phyloP scores from a whole-genome alignment of 1,140 invertebrate species.

The Pararge aegeria region DNA sequence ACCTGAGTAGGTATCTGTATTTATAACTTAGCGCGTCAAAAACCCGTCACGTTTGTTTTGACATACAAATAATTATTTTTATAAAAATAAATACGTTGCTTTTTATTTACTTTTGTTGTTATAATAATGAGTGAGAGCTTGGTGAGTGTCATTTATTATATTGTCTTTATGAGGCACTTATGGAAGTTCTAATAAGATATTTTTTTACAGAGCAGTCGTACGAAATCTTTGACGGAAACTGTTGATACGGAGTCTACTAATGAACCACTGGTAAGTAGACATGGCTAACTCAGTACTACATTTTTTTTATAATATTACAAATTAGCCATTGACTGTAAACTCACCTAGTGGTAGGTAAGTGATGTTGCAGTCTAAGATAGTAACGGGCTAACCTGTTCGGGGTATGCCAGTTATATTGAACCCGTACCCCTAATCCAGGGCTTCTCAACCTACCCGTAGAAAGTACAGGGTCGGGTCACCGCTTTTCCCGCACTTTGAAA shows the following conservation, averaged over 20 bases:
- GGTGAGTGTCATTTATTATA: conserved; percentile 30
- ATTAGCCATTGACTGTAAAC: too few species aligned
- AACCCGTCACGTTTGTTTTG: conserved; percentile 5
- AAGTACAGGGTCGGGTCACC: too few species aligned
- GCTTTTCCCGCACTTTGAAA: too few species aligned
- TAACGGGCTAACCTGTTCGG: too few species aligned
- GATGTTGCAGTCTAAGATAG: too few species aligned
- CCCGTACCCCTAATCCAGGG: too few species aligned
- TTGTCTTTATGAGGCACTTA: neutral
- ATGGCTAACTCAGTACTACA: too few species aligned
- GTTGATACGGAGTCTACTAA: conserved; percentile 45
- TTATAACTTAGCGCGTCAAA: neutral
- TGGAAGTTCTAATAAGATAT: conserved; percentile 7
- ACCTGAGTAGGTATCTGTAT: too few species aligned
- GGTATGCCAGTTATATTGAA: too few species aligned
- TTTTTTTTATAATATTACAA: too few species aligned
- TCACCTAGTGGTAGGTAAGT: too few species aligned
- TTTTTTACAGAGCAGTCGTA: conserved; percentile 44
- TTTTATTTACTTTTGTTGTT: neutral
- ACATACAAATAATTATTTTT: conserved; percentile 10
- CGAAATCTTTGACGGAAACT: conserved; percentile 44
- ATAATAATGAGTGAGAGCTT: conserved; percentile 48
- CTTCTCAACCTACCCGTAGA: too few species aligned
- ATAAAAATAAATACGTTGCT: neutral
- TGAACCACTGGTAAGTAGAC: conserved; percentile 40